phyloP scores from a whole-genome alignment of 2,888 invertebrate species.

The Drosophila sordidapex region DNA sequence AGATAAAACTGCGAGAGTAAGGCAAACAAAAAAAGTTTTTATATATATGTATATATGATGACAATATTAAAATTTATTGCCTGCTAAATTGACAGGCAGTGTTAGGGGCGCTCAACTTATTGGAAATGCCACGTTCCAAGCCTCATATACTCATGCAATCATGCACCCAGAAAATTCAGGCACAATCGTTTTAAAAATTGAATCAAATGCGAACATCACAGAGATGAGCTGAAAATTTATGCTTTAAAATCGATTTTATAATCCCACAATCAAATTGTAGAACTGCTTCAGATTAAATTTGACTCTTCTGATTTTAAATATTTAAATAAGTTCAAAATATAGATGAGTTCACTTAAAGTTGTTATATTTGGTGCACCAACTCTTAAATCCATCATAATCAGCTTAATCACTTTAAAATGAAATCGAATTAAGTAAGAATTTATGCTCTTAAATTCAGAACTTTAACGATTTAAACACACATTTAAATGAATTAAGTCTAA shows the following conservation, averaged over 20 bases:
- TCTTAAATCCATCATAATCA: background rate
- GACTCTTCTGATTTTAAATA: background rate
- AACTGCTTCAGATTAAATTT: background rate
- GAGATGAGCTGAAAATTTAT: background rate
- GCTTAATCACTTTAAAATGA: background rate
- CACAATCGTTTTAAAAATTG: background rate
- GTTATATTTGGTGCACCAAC: background rate
- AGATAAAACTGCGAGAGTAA: conserved; percentile 64
- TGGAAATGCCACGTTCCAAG: conserved; percentile 38
- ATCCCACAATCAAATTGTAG: background rate
- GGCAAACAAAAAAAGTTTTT: conserved; percentile 27
- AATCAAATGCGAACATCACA: background rate
- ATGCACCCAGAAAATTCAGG: background rate
- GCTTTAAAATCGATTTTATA: background rate
- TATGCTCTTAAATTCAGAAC: background rate
- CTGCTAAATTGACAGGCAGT: conserved; percentile 80
- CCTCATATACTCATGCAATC: background rate
- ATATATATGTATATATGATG: background rate
- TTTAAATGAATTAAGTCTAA: background rate
- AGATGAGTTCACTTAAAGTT: background rate
- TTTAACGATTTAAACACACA: background rate
- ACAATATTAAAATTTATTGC: conserved; percentile 82
- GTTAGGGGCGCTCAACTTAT: conserved; percentile 16
- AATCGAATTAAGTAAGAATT: background rate
- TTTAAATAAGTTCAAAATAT: background rate